These are phyloP conservation scores for Scophthalmus maximus DNA, from an alignment of 2,113 vertebrate genomes.

Conservation along the genomic window DNA sequence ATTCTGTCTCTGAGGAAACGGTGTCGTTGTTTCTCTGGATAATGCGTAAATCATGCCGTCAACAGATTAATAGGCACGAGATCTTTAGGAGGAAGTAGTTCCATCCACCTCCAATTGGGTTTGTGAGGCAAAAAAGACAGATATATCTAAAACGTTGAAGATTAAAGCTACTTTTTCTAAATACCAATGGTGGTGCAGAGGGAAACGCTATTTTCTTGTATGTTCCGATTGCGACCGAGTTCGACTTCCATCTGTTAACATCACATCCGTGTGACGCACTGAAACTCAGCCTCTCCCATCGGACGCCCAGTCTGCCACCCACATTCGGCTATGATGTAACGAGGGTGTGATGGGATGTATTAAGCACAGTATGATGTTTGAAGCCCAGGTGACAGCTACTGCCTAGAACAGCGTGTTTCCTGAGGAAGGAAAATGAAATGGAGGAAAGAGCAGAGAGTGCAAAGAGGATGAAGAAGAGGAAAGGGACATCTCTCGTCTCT, in stretches of 20 bases:
- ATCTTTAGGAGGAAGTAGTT: neutral
- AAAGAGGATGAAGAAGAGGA: slow-evolving; percentile 6
- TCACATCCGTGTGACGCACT: slow-evolving; percentile 2
- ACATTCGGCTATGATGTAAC: slow-evolving; percentile 18
- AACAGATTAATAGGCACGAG: too few species aligned
- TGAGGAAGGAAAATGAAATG: slow-evolving; percentile 17
- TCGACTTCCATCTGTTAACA: neutral
- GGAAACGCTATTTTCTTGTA: too few species aligned
- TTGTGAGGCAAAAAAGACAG: neutral
- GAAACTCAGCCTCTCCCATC: slow-evolving; percentile 1
- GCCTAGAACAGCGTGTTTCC: slow-evolving; percentile 46
- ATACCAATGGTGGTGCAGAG: neutral
- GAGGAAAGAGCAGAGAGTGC: slow-evolving; percentile 10
- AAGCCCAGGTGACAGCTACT: slow-evolving; percentile 69
- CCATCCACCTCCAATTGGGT: neutral
- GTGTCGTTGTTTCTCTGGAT: neutral
- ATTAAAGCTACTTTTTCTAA: too few species aligned
- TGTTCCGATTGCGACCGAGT: too few species aligned
- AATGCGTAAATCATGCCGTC: neutral
- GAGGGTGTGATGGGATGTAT: slow-evolving; percentile 61
- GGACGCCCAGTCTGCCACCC: slow-evolving; percentile 1
- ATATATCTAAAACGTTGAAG: neutral
- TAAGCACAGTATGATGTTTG: slow-evolving; percentile 81
- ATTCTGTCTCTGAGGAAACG: neutral
- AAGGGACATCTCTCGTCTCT: slow-evolving; percentile 45